A percentile compares a stretch with the other conserved stretches of the same genome.
phyloP scores from a whole-genome alignment of 2,113 vertebrate genomes.

The Dromas ardeola region DNA sequence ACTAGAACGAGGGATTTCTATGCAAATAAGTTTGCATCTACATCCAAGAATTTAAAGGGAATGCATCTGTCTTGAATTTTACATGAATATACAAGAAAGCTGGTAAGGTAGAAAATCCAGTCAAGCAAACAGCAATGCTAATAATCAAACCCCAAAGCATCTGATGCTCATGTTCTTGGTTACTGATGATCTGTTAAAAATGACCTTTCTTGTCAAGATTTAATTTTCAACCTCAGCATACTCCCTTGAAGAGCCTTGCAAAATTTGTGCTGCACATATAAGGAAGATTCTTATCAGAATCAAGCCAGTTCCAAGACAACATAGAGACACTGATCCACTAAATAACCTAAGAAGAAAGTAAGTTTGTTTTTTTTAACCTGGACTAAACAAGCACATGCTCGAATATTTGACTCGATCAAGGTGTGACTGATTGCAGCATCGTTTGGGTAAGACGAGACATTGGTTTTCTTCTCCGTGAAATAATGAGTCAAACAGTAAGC shows the following conservation, averaged over 20 bases:
- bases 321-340: background rate
- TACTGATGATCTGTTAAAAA: background rate
- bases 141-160: background rate
- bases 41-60: background rate
- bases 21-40: accelerated
- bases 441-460: background rate
- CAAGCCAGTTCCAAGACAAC: background rate
- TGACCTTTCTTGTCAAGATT: background rate
- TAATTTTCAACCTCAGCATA: background rate
- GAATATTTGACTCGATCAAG: background rate
- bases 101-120: background rate
- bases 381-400: background rate
- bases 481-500: background rate
- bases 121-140: background rate
- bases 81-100: background rate
- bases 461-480: background rate
- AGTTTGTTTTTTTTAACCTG: background rate
- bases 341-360: background rate
- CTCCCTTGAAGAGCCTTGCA: background rate
- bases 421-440: background rate
- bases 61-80: background rate
- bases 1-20: background rate
- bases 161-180: background rate
- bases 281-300: background rate
- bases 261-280: background rate